Base-by-base conservation (phyloP, 2,797 vertebrate genomes). In the Propithecus perrieri region DNA sequence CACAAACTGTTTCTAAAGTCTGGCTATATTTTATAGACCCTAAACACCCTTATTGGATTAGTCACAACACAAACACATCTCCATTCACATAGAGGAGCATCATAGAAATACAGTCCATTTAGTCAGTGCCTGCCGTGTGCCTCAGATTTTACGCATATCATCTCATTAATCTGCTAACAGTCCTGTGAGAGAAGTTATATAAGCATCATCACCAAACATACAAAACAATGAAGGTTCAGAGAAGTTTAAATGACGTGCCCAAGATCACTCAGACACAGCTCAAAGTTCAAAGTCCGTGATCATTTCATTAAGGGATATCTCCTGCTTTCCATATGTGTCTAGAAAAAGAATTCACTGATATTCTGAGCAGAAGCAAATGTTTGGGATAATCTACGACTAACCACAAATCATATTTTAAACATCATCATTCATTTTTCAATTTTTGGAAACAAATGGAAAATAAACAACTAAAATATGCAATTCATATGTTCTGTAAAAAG, bases 1-100 rank as follows among this genome's bases (percentile, higher is more conserved):
- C n/a, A 74, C 84, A 84, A 91, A 97, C 95, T 81, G 96, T 94
- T 97, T 85, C 41, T 74, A 78, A 95, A 91, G 90, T 95, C 78
- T 79, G 83, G 90, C 69, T 92, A n/a, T 0, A 0, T 74, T 97
- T 96, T 28, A 35, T 75, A 61, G 76, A 89, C 84, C 35, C 84
- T 94, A 93, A 93, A 65, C 83, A 63, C 0, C 0, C 59, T 94
- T 48, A 33, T 0, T 1, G 72, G 95, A 59, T 97, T 94, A 69
- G 92, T 95, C 93, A 81, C 75, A 79, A 81, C 95, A 95, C 43
- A 46, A 38, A 53, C 4, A 63, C 7, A 3, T 74, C 26, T 81
- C n/a, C 14, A 11, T 17, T 75, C 57, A n/a, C 26, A 4, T 0
- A 65, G 48, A 30, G 1, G 4, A 59, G 13, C n/a, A 30, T 26